A percentile compares a stretch with the other conserved stretches of the same genome.
Conservation (phyloP, 2,888 invertebrate species). For the Drosophila multiciliata region DNA sequence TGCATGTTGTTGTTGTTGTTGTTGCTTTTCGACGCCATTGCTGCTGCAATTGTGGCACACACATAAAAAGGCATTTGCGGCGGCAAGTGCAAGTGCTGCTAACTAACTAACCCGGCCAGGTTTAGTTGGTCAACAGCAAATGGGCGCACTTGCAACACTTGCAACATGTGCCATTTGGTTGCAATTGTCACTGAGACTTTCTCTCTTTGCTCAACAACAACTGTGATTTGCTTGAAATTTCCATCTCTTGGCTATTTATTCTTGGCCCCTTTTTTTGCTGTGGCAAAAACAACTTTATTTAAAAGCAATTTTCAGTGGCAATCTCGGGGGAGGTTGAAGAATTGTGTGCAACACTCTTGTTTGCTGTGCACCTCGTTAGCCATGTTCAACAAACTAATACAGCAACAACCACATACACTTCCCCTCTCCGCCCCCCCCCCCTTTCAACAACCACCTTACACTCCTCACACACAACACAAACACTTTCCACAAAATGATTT, state of each 20-base stretch:
- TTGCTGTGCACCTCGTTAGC: slow-evolving; percentile 45
- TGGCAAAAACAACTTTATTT: slow-evolving; percentile 59
- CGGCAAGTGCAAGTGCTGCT: slow-evolving; percentile 32
- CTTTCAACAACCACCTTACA: background rate
- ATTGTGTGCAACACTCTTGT: slow-evolving; percentile 30
- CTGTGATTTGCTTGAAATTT: slow-evolving; percentile 4
- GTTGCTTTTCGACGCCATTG: slow-evolving; percentile 35
- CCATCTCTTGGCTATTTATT: slow-evolving; percentile 29
- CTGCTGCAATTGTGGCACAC: slow-evolving; percentile 40
- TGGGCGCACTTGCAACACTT: slow-evolving; percentile 17
- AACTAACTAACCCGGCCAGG: slow-evolving; percentile 30
- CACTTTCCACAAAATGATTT: slow-evolving; percentile 49
- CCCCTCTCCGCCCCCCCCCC: background rate
- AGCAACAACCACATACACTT: background rate
- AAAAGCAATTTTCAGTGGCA: slow-evolving; percentile 71
- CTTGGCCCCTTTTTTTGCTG: slow-evolving; percentile 16
- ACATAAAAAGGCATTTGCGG: slow-evolving; percentile 41
- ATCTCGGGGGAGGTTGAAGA: slow-evolving; percentile 10
- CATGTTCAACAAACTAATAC: slow-evolving; percentile 26
- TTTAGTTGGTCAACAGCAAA: slow-evolving; percentile 26
- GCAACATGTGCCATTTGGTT: slow-evolving; percentile 18
- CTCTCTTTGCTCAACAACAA: background rate
- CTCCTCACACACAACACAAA: background rate
- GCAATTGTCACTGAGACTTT: slow-evolving; percentile 1
- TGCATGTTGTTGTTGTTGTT: slow-evolving; percentile 8